Base-by-base conservation (phyloP, 2,797 vertebrate species). In the Aphelocoma californica region DNA sequence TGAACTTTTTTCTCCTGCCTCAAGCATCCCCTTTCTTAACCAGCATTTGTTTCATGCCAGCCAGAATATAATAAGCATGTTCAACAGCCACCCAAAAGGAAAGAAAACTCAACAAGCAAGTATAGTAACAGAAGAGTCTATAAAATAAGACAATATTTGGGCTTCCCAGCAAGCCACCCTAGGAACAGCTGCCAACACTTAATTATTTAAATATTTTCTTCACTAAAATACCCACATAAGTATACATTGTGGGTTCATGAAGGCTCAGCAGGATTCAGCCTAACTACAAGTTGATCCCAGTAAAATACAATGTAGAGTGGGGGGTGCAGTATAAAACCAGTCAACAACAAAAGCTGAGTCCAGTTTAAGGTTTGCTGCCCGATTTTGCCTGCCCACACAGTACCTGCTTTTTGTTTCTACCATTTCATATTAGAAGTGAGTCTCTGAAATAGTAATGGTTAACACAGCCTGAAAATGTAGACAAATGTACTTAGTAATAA, bases 91-190 rank as follows among this genome's bases (percentile, higher is more conserved):
- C 23, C n/a, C 44, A 36, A 87, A 82, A 65, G 40, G 44, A 73
- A 81, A 75, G 54, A 83, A 86, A 94, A 90, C 53, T 61, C 77
- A 58, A 45, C 45, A 34, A 71, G 31, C 61, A 95, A 89, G 84
- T 34, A 54, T 2, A 72, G 67, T 19, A 71, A 77, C 26, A 80
- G 60, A 74, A 38, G 19, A 56, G 56, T 47, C 78, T 78, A 29
- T 47, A 60, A 84, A 92, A 58, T 12, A 57, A 88, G 75, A 38
- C 73, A 79, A 7, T 73, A 86, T 48, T 58, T 70, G 51, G 56
- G n/a, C 28, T 90, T 54, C 53, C 50, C 34, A 60, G 36, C 38
- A 74, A 10, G 25, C 29, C 32, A 65, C 15, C 28, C 47, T 20
- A 83, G 28, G n/a, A 86, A 88, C 12, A 90, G 72, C 24, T 75